These are phyloP conservation scores for Pollimyrus isidori DNA, from an alignment of 2,113 vertebrate species.

Conservation along the genomic window DNA sequence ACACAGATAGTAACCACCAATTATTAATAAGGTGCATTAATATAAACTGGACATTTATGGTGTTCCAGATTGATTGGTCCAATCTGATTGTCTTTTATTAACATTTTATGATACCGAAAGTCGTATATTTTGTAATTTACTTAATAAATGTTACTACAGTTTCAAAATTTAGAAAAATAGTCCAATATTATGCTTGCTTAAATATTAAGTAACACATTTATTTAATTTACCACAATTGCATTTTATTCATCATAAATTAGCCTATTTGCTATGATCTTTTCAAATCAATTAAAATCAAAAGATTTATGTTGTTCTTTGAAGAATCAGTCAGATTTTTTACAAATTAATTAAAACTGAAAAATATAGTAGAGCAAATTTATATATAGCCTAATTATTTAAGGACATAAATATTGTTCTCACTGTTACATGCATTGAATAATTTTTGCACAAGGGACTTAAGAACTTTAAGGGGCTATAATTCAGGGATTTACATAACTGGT, in stretches of 20 bases:
- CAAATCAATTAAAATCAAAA: neutral
- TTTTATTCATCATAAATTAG: neutral
- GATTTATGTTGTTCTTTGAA: neutral
- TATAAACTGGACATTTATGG: neutral
- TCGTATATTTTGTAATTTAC: neutral
- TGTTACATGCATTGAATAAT: neutral
- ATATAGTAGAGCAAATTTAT: neutral
- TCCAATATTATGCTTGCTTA: neutral
- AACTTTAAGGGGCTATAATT: neutral
- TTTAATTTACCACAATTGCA: neutral
- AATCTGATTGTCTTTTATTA: neutral
- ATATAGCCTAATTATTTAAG: neutral
- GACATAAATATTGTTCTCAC: neutral
- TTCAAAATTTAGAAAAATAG: neutral
- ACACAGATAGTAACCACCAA: neutral
- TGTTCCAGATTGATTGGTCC: neutral
- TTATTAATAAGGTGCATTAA: neutral
- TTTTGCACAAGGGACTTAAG: neutral
- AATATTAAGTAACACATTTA: neutral
- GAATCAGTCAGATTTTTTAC: neutral
- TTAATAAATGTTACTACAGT: neutral
- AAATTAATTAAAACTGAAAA: neutral
- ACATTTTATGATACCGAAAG: neutral
- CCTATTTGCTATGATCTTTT: neutral
- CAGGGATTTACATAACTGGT: no score